Evolutionary conservation across 1,140 invertebrate genomes (phyloP), one percentile per base, ranked within the genome.

Genomic region (Sycophaga agraensis): DNA sequence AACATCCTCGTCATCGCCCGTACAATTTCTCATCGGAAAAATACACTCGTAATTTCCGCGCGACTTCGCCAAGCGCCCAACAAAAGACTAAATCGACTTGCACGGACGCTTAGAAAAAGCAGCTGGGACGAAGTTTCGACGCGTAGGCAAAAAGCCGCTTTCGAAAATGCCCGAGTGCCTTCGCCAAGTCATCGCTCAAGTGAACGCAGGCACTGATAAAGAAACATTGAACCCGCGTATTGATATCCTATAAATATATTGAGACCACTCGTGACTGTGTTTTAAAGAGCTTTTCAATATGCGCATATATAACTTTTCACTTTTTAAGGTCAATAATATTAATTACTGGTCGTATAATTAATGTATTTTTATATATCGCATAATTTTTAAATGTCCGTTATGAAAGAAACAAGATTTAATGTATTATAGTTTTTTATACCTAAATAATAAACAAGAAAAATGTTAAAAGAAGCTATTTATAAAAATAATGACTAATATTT

Each of bases 1-100:
- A 42, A 35, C 9, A 16, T 57, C 42, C 21, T 46, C 43, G 54
- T 48, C 43, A 48, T 37, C 8, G 19, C 6, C 19, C n/a, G 31
- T 5, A 12, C 55, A 48, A 57, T 57, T 57, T 57, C 34, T 57
- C 55, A 57, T 57, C 43, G 43, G 55, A 48, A 57, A 57, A 57
- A 57, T 48, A 57, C 31, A 57, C 54, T 46, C 43, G 54, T 57
- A 57, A 57, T 46, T 57, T 57, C 54, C 54, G 54, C 16, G 26
- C 43, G 45, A 46, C 54, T 57, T 35, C 12, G 14, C 31, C 43
- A n/a, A 42, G 2, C 4, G 54, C 43, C 9, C 34, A 35, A 48
- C 55, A 57, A 57, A 56, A 57, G 42, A 16, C 31, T 34, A 57
- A 39, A 46, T 57, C 19, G 42, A 57, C 54, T 48, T 26, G 42